A percentile compares a stretch with the other conserved stretches of the same genome.
Evolutionary conservation across 2,113 vertebrate genomes (phyloP).

Genomic region (Haliaeetus leucogaster): DNA sequence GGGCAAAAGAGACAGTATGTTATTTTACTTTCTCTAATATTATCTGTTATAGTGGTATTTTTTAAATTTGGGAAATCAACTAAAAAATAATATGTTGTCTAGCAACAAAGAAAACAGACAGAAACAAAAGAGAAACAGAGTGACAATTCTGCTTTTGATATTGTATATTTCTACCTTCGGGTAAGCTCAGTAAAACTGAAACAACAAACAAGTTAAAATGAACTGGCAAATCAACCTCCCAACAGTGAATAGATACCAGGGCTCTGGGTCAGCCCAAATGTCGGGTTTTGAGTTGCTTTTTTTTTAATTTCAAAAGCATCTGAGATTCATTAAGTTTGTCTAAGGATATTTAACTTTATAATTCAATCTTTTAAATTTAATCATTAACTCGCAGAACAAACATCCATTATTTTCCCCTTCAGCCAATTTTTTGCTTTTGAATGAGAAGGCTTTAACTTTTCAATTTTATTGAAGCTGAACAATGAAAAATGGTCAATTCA

Average conservation of each 20-base stretch:
- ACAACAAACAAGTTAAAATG: conserved; percentile 42
- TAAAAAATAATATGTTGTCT: conserved; percentile 49
- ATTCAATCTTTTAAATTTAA: not conserved
- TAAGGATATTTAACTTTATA: not conserved
- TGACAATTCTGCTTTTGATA: conserved; percentile 36
- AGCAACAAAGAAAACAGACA: conserved; percentile 55
- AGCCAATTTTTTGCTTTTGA: not conserved
- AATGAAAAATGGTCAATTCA: not conserved
- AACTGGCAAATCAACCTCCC: not conserved
- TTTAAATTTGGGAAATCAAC: conserved; percentile 58
- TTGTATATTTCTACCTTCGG: not conserved
- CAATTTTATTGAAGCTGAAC: not conserved
- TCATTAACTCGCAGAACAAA: not conserved
- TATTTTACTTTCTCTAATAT: conserved; percentile 61
- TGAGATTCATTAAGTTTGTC: not conserved
- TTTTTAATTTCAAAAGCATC: not conserved
- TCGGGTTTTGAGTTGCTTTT: not conserved
- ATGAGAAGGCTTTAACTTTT: not conserved
- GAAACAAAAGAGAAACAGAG: conserved; percentile 58
- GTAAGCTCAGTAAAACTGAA: conserved; percentile 56
- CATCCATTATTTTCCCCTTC: not conserved
- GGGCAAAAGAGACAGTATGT: conserved; percentile 56
- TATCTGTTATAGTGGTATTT: conserved; percentile 38
- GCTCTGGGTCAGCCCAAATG: not conserved
- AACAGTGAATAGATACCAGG: not conserved